Evolutionary conservation across 2,888 invertebrate species (phyloP).

Genomic region (Julus scanicus): DNA sequence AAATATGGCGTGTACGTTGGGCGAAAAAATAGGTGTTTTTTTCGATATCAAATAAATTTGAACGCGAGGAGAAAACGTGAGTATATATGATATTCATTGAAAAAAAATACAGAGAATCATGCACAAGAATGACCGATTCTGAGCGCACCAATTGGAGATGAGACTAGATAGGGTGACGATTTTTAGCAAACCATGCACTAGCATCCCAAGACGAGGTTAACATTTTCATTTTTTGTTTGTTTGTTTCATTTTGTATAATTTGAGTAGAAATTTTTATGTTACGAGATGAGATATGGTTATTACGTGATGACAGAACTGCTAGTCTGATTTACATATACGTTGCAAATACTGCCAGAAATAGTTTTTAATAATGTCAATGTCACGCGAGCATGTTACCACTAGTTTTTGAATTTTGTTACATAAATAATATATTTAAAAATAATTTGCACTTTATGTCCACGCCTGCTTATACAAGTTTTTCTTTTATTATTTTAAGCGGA

Average conservation of each 20-base stretch:
- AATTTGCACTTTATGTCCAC: neutral
- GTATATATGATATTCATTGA: neutral
- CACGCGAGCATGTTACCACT: neutral
- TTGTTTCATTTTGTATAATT: neutral
- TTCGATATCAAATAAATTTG: conserved; percentile 5
- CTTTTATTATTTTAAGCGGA: neutral
- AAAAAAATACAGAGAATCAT: neutral
- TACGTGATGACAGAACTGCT: neutral
- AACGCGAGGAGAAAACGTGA: neutral
- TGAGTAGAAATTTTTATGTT: neutral
- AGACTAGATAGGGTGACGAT: neutral
- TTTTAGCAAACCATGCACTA: neutral
- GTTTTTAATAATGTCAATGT: neutral
- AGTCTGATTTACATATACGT: conserved; percentile 2
- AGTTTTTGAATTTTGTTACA: neutral
- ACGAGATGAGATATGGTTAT: neutral
- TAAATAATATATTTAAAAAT: neutral
- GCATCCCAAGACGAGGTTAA: neutral
- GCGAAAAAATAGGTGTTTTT: neutral
- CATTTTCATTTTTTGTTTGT: neutral
- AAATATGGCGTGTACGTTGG: neutral
- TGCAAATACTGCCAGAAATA: neutral
- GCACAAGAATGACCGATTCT: conserved; percentile 17
- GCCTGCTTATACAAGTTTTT: too few relatives aligned
- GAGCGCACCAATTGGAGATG: neutral